phyloP scores from a whole-genome alignment of 2,888 invertebrate genomes.

The Eupsilia transversa region DNA sequence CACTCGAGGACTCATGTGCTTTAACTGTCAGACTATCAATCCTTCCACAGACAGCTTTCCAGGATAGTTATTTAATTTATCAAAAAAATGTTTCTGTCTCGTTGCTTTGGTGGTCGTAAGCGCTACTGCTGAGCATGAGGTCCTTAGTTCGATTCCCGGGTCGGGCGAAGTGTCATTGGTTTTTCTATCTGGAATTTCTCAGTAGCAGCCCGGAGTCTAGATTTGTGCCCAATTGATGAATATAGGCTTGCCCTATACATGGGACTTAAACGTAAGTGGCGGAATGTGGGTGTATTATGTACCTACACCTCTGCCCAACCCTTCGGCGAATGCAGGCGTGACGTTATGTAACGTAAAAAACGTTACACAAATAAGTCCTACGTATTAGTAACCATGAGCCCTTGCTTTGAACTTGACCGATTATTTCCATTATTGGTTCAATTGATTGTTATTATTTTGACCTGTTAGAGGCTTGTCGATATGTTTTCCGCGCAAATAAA shows the following conservation, averaged over 20 bases:
- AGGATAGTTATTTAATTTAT: background rate
- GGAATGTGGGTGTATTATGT: too few species aligned
- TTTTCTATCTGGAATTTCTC: too few species aligned
- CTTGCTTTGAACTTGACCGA: constrained; percentile 47
- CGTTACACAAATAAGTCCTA: background rate
- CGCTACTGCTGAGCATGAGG: background rate
- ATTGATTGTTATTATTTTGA: constrained; percentile 46
- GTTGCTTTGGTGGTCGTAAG: background rate
- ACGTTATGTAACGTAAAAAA: background rate
- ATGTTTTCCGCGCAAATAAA: constrained; percentile 30
- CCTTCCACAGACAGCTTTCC: background rate
- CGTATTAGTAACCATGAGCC: constrained; percentile 9
- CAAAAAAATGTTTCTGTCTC: background rate
- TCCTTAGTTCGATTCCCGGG: too few species aligned
- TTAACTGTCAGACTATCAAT: background rate
- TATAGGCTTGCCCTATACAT: too few species aligned
- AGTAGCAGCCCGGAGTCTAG: too few species aligned
- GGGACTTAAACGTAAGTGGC: too few species aligned
- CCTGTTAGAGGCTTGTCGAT: constrained; percentile 13
- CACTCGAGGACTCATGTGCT: background rate
- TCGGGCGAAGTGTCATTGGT: too few species aligned
- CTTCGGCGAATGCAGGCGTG: background rate
- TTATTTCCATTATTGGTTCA: constrained; percentile 31
- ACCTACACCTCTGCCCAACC: background rate
- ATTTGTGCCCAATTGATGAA: too few species aligned